These are phyloP conservation scores for Phoeniculus purpureus DNA, from an alignment of 2,797 vertebrate genomes.

Conservation along the genomic window DNA sequence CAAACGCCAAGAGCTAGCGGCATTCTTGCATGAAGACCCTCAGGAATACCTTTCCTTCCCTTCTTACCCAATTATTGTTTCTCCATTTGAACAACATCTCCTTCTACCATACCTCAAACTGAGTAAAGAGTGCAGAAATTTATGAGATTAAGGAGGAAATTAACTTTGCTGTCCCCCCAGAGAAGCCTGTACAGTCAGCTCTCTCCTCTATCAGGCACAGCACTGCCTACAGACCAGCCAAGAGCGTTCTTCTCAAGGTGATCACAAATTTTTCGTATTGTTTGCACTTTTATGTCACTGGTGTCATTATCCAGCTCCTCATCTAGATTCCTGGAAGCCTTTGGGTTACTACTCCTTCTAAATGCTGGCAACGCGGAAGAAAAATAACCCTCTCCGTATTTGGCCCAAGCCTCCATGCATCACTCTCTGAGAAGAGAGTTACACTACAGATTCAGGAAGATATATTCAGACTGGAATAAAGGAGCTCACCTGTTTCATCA, in stretches of 20 bases:
- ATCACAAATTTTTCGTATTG: background rate
- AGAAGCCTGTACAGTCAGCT: fast-evolving
- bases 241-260: fast-evolving
- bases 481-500: background rate
- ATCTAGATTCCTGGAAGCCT: background rate
- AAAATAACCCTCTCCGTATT: background rate
- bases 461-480: background rate
- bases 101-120: background rate
- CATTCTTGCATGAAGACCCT: background rate
- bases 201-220: background rate
- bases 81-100: background rate
- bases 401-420: background rate
- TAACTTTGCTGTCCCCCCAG: background rate
- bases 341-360: background rate
- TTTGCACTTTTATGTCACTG: background rate
- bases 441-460: background rate
- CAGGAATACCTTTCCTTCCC: background rate
- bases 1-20: background rate
- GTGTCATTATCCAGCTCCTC: background rate
- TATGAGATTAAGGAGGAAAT: background rate
- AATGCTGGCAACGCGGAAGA: background rate
- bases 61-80: background rate
- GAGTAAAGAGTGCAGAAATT: background rate
- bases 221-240: background rate
- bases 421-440: background rate